Base-by-base conservation (phyloP, 2,888 invertebrate genomes). In the Amphimallon solstitiale region DNA sequence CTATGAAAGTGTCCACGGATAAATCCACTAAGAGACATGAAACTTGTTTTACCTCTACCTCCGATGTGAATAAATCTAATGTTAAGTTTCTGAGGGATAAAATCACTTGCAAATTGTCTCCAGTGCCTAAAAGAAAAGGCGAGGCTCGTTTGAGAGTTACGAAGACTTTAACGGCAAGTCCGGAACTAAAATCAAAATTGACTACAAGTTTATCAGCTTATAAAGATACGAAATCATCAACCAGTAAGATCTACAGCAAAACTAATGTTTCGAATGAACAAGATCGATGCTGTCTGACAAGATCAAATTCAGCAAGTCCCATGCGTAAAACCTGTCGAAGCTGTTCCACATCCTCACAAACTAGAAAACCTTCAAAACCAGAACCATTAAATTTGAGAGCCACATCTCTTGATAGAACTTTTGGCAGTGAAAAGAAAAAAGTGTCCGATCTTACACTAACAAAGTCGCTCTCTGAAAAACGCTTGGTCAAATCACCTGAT, bases 71-170 rank as follows among this genome's bases (percentile, higher is more conserved):
- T 7, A 78, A 80, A 29, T 80, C 87, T 0, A 90, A 88, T 75
- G 86, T 90, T 0, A 86, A 87, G 71, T 87, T 85, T 74, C 77
- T 89, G 0, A 86, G 86, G 75, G 88, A 90, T 64, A 87, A 88
- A 82, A 85, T 90, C 66, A 86, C 85, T 67, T 83, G 85, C 68
- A 89, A 88, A 75, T 78, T 89, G 35, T 84, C 84, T 1, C 80
- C 80, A 1, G 74, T 66, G 2, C 17, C 69, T 2, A 67, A 66
- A 19, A 71, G 64, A 54, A 68, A 70, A 34, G 59, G 63, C 1
- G 69, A 68, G 10, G 6, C 48, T 0, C 74, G 74, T 60, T 21
- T 77, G 2, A 76, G 73, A 68, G 76, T 79, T 6, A 75, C 78
- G 2, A 80, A 79, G 69, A 78, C 79, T 10, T 68, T 79, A 10